phyloP scores from a whole-genome alignment of 2,888 invertebrate species.

The Spodoptera exigua region DNA sequence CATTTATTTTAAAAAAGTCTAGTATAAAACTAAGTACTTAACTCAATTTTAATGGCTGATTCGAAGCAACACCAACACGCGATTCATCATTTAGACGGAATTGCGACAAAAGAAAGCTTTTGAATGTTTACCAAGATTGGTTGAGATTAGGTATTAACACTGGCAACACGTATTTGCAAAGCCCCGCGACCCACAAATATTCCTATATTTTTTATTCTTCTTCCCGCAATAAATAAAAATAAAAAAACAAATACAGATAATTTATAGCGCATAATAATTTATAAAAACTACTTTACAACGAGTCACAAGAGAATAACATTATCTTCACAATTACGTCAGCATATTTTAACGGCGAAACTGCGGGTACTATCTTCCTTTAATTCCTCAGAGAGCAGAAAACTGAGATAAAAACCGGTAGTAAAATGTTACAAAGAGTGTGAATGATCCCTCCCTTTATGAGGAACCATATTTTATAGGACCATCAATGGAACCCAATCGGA shows the following conservation, averaged over 20 bases:
- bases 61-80: conserved; percentile 56
- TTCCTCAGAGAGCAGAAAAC: conserved; percentile 18
- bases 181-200: too few species aligned
- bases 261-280: conserved; percentile 27
- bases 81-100: conserved; percentile 66
- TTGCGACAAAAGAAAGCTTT: conserved; percentile 59
- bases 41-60: conserved; percentile 56
- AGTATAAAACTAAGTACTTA: conserved; percentile 36
- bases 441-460: conserved; percentile 61
- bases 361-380: conserved; percentile 12
- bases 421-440: conserved; percentile 61
- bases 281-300: conserved; percentile 17
- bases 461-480: conserved; percentile 55
- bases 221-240: conserved; percentile 13
- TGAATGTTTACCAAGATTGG: conserved; percentile 61
- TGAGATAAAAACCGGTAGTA: conserved; percentile 51
- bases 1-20: conserved; percentile 24
- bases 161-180: too few species aligned
- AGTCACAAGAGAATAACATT: conserved; percentile 21
- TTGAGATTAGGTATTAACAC: conserved; percentile 49
- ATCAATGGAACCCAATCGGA: conserved; percentile 59
- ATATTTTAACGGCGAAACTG: conserved; percentile 32
- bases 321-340: conserved; percentile 20
- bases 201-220: conserved; percentile 11
- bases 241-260: conserved; percentile 19